Base-by-base conservation (phyloP, 2,888 invertebrate genomes). In the Ptilodon capucinus region DNA sequence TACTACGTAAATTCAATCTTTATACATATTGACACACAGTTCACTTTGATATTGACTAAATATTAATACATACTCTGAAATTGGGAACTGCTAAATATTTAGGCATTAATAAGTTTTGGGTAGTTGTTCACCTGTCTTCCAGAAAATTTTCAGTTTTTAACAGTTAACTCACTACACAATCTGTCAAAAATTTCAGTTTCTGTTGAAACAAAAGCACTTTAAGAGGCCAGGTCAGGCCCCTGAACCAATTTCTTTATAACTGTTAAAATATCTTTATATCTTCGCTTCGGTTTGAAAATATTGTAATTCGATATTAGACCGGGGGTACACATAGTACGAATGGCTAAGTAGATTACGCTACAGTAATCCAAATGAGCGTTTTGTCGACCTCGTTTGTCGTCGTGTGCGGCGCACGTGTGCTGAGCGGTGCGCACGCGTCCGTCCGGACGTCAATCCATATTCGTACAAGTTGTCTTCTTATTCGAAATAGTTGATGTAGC, bases 291-390 rank as follows among this genome's bases (percentile, higher is more conserved):
- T 23, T 9, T 7, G 2, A 8, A 28, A n/a, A 11, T 21, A 61
- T 59, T 60, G 54, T 55, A 68, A 60, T 36, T 45, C 38, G 52
- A 64, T 62, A 42, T 79, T 71, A 80, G 67, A 72, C 62, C 59
- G 55, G 44, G 46, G 32, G 51, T 60, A 77, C 64, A 76, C 71
- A 46, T 51, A 64, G 65, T 63, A 74, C 70, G 13, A 42, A 43
- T 74, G 69, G 64, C 65, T 79, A 84, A 86, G 77, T 79, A 71
- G 84, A 84, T 86, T 81, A 81, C 69, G 71, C 64, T 60, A 74
- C 78, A 81, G 76, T 84, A 81, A 85, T 80, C 73, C 61, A 73
- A 82, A 82, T 81, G 79, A 72, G 74, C 76, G 61, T 80, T 82
- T 80, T 73, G 84, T 79, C 67, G 81, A 57, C 57, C 69, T 76